Percentiles rank a stretch among this genome's conserved stretches.
These are phyloP conservation scores for Oxytorus armatus DNA, from an alignment of 2,888 invertebrate genomes.

Conservation along the genomic window DNA sequence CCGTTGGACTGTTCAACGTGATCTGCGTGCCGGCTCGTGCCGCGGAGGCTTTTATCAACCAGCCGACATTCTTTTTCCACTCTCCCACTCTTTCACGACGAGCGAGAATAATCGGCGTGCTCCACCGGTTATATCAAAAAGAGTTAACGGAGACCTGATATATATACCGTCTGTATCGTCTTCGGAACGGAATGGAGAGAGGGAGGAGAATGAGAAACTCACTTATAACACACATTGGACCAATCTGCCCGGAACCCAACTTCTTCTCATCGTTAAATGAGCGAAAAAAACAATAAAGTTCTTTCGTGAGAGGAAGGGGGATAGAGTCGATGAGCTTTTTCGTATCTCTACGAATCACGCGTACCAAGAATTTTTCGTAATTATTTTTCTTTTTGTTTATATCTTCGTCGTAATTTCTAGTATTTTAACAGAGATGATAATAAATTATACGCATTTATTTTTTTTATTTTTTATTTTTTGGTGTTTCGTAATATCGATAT, in stretches of 20 bases:
- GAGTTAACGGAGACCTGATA: constrained; percentile 22
- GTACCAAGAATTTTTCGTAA: constrained; percentile 8
- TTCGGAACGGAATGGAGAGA: too few relatives aligned
- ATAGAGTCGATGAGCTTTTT: constrained; percentile 4
- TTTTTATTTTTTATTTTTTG: not conserved
- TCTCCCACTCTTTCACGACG: not conserved
- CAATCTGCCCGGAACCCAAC: constrained; percentile 33
- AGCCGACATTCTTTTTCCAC: constrained; percentile 50
- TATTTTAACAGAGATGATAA: too few relatives aligned
- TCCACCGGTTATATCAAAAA: constrained; percentile 20
- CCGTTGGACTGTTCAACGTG: constrained; percentile 77
- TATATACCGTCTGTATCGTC: constrained; percentile 14
- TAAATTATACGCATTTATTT: too few relatives aligned
- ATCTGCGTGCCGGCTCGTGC: constrained; percentile 77
- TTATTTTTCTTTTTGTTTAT: too few relatives aligned
- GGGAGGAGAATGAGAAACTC: constrained; percentile 8
- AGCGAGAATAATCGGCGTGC: constrained; percentile 26
- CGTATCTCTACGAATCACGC: not conserved
- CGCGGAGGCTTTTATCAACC: constrained; percentile 74
- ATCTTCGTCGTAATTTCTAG: too few relatives aligned
- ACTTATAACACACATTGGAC: constrained; percentile 25
- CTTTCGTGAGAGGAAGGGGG: not conserved
- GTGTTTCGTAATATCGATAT: too few relatives aligned
- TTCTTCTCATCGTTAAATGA: constrained; percentile 25
- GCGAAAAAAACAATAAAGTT: not conserved